phyloP scores from a whole-genome alignment of 1,140 invertebrate genomes.

The Helicoverpa armigera region DNA sequence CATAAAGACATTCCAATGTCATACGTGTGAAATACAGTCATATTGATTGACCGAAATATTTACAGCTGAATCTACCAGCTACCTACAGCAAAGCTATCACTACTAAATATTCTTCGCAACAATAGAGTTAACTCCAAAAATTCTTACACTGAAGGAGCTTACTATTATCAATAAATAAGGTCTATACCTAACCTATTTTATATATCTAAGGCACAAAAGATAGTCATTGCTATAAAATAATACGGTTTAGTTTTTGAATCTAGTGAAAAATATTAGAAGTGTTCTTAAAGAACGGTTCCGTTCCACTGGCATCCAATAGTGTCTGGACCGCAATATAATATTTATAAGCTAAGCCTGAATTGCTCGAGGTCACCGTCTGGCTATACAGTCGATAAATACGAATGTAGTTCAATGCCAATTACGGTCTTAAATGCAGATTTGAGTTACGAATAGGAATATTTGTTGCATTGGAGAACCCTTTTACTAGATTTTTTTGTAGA shows the following conservation, averaged over 20 bases:
- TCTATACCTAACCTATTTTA: no score
- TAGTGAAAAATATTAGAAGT: not conserved
- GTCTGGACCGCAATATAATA: slow-evolving; percentile 3
- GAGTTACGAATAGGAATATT: not conserved
- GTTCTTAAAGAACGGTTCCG: slow-evolving; percentile 8
- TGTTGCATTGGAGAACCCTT: not conserved
- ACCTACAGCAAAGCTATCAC: no score
- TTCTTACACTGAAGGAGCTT: no score
- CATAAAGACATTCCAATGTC: not conserved
- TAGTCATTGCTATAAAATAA: not conserved
- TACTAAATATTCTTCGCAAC: no score
- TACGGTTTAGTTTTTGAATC: not conserved
- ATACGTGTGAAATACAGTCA: not conserved
- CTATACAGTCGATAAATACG: slow-evolving; percentile 1
- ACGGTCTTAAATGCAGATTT: slow-evolving; percentile 10
- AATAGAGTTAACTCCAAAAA: no score
- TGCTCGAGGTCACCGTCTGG: slow-evolving; percentile 15
- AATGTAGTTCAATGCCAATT: slow-evolving; percentile 11
- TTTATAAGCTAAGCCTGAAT: slow-evolving; percentile 25
- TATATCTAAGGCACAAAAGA: not conserved
- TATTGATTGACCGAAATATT: not conserved
- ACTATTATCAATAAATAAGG: no score
- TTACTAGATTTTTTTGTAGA: no score
- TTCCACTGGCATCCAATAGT: not conserved
- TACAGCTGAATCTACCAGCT: not conserved